Base-by-base conservation (phyloP, 2,888 invertebrate genomes). In the Drosophila hamatofila region DNA sequence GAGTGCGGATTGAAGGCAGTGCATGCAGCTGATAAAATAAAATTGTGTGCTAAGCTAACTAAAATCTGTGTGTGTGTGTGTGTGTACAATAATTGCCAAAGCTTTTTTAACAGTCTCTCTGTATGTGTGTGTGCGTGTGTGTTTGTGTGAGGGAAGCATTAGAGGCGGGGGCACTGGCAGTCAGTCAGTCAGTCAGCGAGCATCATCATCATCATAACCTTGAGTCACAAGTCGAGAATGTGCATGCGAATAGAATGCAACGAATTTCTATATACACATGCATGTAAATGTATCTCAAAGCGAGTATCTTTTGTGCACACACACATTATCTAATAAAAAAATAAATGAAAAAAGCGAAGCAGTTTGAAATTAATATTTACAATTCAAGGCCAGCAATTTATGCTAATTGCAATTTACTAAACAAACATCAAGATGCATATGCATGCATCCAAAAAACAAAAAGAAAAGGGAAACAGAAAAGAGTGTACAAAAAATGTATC, bases 191-290 rank as follows among this genome's bases (percentile, higher is more conserved):
- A 75, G 71, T 37, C 60, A 75, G 66, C 30, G 62, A 71, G 48
- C 74, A 75, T 25, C 78, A 78, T 55, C 73, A 80, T 77, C 73
- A 80, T 80, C 82, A 79, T 87, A 84, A 84, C 84, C 84, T 84
- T 84, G 84, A 84, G 84, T 84, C 84, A 87, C 84, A 82, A 84
- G 82, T 76, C 66, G 84, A 87, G 84, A 85, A 84, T 84, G 84
- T 82, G 87, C 81, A 78, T 86, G 87, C 80, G 72, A 87, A 76
- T 72, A 68, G 75, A 79, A 83, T 83, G 81, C 33, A 61, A 62
- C 66, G 48, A 66, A 66, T 66, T 64, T 64, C 54, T 41, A 21
- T 25, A 48, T 23, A 41, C 9, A 9, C 16, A 39, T n/a, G 3
- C 16, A 37, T 37, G 37, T 48, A 62, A 58, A 54, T 54, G 60